A percentile compares a stretch with the other conserved stretches of the same genome.
These are phyloP conservation scores for Bubo blakistoni DNA, from an alignment of 2,113 vertebrate genomes.

Conservation along the genomic window DNA sequence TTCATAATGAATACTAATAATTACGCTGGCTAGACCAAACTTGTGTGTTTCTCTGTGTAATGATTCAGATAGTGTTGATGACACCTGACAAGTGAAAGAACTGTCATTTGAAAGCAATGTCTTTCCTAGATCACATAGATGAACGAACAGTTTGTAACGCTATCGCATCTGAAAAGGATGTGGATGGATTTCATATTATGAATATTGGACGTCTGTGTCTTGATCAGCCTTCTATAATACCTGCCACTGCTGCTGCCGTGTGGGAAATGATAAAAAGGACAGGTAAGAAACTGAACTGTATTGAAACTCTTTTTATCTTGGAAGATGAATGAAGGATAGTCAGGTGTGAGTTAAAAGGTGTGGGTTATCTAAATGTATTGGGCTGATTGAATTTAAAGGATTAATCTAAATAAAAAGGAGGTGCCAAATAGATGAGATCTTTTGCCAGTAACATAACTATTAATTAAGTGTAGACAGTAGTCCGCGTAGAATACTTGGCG, in stretches of 20 bases:
- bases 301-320: neutral
- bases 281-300: conserved; percentile 64
- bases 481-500: neutral
- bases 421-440: neutral
- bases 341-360: neutral
- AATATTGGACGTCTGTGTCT: conserved; percentile 90
- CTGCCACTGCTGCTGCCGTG: conserved; percentile 88
- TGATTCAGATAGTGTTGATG: neutral
- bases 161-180: conserved; percentile 88
- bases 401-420: neutral
- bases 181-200: conserved; percentile 91
- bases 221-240: conserved; percentile 86
- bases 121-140: conserved; percentile 81
- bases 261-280: conserved; percentile 91
- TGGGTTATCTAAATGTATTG: neutral
- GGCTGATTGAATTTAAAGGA: neutral
- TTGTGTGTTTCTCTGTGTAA: neutral
- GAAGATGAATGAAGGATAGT: neutral
- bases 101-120: neutral
- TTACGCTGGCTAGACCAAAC: neutral
- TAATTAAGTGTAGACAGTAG: neutral
- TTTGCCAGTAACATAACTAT: neutral
- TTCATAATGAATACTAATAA: neutral
- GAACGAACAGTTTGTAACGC: conserved; percentile 85
- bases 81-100: neutral